Evolutionary conservation across 2,888 invertebrate genomes (phyloP), one percentile per base, ranked within the genome.

Genomic region (Orchesellides sinensis): DNA sequence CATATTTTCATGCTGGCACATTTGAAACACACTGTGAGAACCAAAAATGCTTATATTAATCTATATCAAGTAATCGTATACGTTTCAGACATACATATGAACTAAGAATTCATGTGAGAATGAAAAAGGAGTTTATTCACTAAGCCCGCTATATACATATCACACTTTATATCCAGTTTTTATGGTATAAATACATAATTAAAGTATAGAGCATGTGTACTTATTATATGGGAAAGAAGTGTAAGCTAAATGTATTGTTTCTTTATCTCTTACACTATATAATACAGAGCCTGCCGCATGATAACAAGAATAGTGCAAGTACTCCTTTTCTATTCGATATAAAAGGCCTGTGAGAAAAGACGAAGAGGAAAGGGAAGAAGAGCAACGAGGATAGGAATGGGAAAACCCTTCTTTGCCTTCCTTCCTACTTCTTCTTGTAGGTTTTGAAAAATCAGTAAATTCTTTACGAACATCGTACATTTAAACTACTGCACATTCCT

Each of bases 341-440:
- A n/a, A n/a, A n/a, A n/a, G n/a, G n/a, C n/a, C 66, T 68, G 29
- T 68, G 29, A 68, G 66, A 14, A 47, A 49, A 49, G 21, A 25
- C 49, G 66, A 59, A 61, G 72, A 54, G 23, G 40, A 29, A 10
- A 25, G 35, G 69, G 47, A 63, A 63, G 54, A 21, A 73, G 35
- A 74, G 45, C 23, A 23, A 40, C 17, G 35, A 66, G n/a, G 32
- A 74, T 14, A n/a, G n/a, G n/a, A n/a, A n/a, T 47, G 74, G 65
- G 40, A 74, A 63, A 65, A 63, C 54, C 74, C 65, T 54, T 29
- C 49, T 65, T 19, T 74, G 47, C 73, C 63, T 74, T 25, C 59
- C 61, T 63, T 74, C 49, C 52, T 49, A 19, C n/a, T 61, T 61
- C 47, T 59, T 61, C 45, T 5, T 70, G 10, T 54, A 6, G 54